phyloP scores from a whole-genome alignment of 2,113 vertebrate genomes.

The Tretioscincus oriximinensis region DNA sequence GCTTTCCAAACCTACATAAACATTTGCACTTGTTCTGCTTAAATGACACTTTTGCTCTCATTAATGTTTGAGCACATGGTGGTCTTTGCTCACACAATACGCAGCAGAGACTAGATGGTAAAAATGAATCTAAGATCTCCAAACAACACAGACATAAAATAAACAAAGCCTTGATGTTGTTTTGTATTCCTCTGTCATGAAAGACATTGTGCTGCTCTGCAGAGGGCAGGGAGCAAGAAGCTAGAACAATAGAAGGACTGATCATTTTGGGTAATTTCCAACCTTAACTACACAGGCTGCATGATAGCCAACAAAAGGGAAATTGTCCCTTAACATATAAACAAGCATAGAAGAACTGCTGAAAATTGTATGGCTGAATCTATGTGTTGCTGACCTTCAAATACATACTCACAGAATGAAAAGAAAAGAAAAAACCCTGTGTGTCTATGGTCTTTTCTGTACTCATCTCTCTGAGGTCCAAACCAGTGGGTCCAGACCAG shows the following conservation, averaged over 20 bases:
- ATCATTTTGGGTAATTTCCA: not conserved
- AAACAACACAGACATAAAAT: constrained; percentile 37
- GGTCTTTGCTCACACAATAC: constrained; percentile 32
- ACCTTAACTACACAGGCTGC: not conserved
- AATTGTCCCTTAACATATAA: not conserved
- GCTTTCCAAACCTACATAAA: constrained; percentile 56
- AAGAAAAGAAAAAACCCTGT: not conserved
- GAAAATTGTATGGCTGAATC: not conserved
- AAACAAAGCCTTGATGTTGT: constrained; percentile 34
- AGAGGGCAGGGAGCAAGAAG: not conserved
- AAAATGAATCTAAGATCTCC: constrained; percentile 41
- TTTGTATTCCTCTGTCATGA: not conserved
- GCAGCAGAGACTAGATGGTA: constrained; percentile 36
- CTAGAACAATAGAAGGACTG: not conserved
- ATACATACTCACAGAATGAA: not conserved
- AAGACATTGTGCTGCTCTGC: not conserved
- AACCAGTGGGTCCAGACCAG: not conserved
- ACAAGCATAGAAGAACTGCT: not conserved
- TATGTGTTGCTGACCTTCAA: not conserved
- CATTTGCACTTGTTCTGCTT: constrained; percentile 56
- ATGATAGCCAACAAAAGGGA: not conserved
- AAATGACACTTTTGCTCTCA: constrained; percentile 49
- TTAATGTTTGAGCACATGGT: constrained; percentile 54
- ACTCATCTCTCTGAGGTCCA: not conserved
- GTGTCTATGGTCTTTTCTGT: not conserved